Evolutionary conservation across 2,888 invertebrate genomes (phyloP), one percentile per base, ranked within the genome.

Genomic region (Cataglyphis livida): DNA sequence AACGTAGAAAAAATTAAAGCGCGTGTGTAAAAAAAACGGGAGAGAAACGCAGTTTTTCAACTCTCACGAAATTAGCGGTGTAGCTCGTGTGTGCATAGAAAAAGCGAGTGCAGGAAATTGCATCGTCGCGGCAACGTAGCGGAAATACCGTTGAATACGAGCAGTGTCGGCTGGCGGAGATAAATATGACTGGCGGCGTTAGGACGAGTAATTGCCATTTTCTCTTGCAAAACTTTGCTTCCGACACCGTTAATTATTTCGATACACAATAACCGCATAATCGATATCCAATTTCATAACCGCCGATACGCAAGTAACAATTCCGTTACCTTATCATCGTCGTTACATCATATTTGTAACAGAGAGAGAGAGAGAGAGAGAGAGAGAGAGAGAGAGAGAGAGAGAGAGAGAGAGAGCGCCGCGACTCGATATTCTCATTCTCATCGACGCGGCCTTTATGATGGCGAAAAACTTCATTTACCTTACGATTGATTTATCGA

Each of bases 401-500:
- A 25, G 25, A 25, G 25, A 25, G 25, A 25, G 10, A 38, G 5
- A n/a, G 21, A 41, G n/a, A 25, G 25, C 15, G 5, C 12, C 25
- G 15, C 70, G 57, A 41, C 12, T 28, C 54, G 28, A 73, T 59
- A 44, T 38, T 35, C 12, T 15, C 25, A 28, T 28, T 28, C 32
- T 7, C n/a, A 9, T 35, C 12, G 10, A 12, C n/a, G 25, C 65
- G 35, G 48, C 4, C 7, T 76, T 4, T 76, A 71, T 57, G 35
- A 75, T 66, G 12, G 21, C 32, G 59, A 73, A 78, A 78, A 70
- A 71, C 73, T 71, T 79, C 78, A 73, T 73, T 73, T 73, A 59
- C 44, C 41, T 44, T 18, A 25, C 73, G 85, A 89, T 87, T 82
- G 89, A 89, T 88, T 85, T 85, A 81, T 83, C 83, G 82, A 74